Evolutionary conservation across 1,140 invertebrate genomes (phyloP).

Genomic region (Papilio xuthus): DNA sequence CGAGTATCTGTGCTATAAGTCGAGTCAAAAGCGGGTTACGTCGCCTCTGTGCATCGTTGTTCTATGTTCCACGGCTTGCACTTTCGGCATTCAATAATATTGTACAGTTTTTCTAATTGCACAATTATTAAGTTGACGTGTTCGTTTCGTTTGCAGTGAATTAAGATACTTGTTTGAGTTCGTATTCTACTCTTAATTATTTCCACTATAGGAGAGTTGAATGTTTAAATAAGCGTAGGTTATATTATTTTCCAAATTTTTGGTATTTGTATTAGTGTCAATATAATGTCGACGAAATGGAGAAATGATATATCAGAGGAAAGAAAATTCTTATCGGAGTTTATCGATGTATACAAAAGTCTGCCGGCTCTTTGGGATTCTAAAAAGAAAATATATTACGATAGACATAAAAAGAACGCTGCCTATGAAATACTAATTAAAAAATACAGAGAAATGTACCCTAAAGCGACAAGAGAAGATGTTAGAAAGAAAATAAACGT

Average conservation of each 20-base stretch:
- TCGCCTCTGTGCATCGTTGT: neutral
- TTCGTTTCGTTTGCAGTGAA: neutral
- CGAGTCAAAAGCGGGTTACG: neutral
- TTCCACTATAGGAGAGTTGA: neutral
- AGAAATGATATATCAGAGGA: slow-evolving; percentile 5
- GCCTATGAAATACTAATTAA: slow-evolving; percentile 41
- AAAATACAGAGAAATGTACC: slow-evolving; percentile 45
- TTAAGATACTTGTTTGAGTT: neutral
- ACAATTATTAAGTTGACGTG: neutral
- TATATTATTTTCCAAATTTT: neutral
- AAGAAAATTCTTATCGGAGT: slow-evolving; percentile 44
- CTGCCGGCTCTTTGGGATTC: slow-evolving; percentile 43
- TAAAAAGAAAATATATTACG: slow-evolving; percentile 46
- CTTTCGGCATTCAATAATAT: slow-evolving; percentile 2
- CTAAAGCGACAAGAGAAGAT: slow-evolving; percentile 45
- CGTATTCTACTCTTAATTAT: neutral
- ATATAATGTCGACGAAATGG: neutral
- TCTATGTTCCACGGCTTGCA: neutral
- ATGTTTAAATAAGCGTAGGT: neutral
- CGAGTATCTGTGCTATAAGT: neutral
- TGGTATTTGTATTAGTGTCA: neutral
- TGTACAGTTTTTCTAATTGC: neutral
- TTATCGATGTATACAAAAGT: slow-evolving; percentile 43
- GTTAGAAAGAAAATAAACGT: slow-evolving; percentile 46
- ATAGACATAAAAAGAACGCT: slow-evolving; percentile 42